A percentile compares a stretch with the other conserved stretches of the same genome.
Conservation (phyloP, 2,113 vertebrate genomes). For the Psettodes erumei region DNA sequence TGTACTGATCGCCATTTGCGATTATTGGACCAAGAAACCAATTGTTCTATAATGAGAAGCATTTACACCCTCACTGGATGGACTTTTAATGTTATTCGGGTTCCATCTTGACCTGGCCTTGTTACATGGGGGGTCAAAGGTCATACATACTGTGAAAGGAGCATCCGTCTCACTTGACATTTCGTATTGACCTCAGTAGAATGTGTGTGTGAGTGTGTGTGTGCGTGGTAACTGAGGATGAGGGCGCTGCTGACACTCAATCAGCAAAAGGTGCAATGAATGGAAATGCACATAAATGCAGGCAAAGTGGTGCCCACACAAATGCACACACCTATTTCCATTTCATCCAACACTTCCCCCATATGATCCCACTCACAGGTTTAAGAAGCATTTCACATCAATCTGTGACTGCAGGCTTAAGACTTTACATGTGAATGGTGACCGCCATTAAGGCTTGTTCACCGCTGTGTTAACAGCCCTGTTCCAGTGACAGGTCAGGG, state of each 20-base stretch:
- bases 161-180: constrained; percentile 79
- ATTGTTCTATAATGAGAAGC: constrained; percentile 74
- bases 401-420: constrained; percentile 34
- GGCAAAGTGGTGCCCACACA: neutral
- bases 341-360: neutral
- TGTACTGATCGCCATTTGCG: constrained; percentile 67
- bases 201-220: constrained; percentile 22
- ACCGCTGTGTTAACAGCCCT: constrained; percentile 51
- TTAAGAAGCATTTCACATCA: constrained; percentile 59
- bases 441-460: constrained; percentile 51
- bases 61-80: constrained; percentile 52
- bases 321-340: neutral
- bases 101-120: constrained; percentile 55
- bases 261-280: constrained; percentile 42
- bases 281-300: constrained; percentile 33
- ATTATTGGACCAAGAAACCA: constrained; percentile 67
- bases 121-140: constrained; percentile 69
- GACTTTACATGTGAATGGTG: constrained; percentile 42
- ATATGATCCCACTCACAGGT: neutral
- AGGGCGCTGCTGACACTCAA: constrained; percentile 56
- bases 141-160: constrained; percentile 48
- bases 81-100: constrained; percentile 67
- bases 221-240: constrained; percentile 6
- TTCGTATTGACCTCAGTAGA: constrained; percentile 63
- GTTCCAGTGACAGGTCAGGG: constrained; percentile 55